A percentile compares a stretch with the other conserved stretches of the same genome.
Evolutionary conservation across 2,797 vertebrate genomes (phyloP).

Genomic region (Epinephelus awoara): DNA sequence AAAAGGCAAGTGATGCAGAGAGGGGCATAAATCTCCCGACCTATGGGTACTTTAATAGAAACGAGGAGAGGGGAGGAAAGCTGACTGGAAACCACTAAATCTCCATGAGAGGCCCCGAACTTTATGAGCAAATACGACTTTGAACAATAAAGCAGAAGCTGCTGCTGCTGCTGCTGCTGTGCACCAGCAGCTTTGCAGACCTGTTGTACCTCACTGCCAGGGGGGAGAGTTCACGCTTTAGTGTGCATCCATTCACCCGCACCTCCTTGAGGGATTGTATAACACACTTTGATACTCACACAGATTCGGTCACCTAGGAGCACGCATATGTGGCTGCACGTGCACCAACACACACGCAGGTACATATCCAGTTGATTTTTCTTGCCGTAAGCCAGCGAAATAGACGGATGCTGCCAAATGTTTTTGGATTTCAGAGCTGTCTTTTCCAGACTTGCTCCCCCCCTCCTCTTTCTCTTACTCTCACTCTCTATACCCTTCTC

Average conservation of each 20-base stretch:
- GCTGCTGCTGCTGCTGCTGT: conserved; percentile 33
- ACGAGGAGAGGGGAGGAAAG: conserved; percentile 9
- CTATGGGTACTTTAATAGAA: conserved; percentile 44
- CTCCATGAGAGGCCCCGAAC: conserved; percentile 41
- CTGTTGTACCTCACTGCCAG: conserved; percentile 18
- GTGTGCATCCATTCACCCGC: conserved; percentile 46
- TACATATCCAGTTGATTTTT: conserved; percentile 57
- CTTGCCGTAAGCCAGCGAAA: conserved; percentile 65
- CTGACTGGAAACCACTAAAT: conserved; percentile 59
- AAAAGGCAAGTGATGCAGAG: conserved; percentile 23
- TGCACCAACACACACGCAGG: conserved; percentile 46
- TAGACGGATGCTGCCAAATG: conserved; percentile 74
- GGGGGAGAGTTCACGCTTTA: conserved; percentile 49
- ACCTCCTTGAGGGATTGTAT: conserved; percentile 49
- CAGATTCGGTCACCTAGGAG: conserved; percentile 47
- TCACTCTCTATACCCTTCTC: conserved; percentile 19
- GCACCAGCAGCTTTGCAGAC: conserved; percentile 40
- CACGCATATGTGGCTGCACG: conserved; percentile 60
- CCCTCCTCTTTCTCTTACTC: conserved; percentile 20
- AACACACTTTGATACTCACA: conserved; percentile 49
- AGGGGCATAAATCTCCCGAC: conserved; percentile 37
- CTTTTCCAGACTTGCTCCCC: conserved; percentile 73
- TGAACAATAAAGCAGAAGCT: conserved; percentile 49
- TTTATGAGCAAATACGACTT: conserved; percentile 50
- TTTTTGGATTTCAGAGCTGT: conserved; percentile 75